Percentiles rank a stretch among this genome's conserved stretches.
Conservation (phyloP, 2,797 vertebrate species). For the Coilia nasus region DNA sequence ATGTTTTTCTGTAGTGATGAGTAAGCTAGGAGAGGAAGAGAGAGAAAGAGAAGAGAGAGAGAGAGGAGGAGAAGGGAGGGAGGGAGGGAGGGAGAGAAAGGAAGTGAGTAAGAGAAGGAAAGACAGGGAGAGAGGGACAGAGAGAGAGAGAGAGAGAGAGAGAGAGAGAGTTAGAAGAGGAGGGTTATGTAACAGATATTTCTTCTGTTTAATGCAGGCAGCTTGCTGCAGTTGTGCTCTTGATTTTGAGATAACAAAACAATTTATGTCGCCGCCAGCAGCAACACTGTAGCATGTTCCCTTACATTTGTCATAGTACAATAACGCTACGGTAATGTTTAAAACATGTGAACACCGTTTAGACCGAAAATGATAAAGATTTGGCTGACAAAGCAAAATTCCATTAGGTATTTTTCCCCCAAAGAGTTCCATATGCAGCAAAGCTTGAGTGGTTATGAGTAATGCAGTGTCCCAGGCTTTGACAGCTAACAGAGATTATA, state of each 20-base stretch:
- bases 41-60: no score
- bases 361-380: background rate
- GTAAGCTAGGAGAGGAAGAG: no score
- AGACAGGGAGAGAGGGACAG: no score
- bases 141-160: no score
- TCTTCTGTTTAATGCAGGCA: constrained; percentile 8
- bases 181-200: constrained; percentile 5
- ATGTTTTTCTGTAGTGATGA: no score
- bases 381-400: background rate
- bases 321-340: background rate
- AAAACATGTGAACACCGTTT: background rate
- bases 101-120: no score
- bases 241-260: background rate
- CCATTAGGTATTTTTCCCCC: background rate
- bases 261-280: background rate
- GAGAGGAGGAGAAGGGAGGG: no score
- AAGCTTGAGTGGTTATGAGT: no score
- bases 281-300: background rate
- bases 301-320: background rate
- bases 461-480: background rate
- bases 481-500: background rate
- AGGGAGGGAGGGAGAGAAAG: no score
- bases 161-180: no score
- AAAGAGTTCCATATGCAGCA: no score
- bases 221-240: background rate